These are phyloP conservation scores for Lasioglossum villosulum DNA, from an alignment of 2,888 invertebrate genomes.

Conservation along the genomic window DNA sequence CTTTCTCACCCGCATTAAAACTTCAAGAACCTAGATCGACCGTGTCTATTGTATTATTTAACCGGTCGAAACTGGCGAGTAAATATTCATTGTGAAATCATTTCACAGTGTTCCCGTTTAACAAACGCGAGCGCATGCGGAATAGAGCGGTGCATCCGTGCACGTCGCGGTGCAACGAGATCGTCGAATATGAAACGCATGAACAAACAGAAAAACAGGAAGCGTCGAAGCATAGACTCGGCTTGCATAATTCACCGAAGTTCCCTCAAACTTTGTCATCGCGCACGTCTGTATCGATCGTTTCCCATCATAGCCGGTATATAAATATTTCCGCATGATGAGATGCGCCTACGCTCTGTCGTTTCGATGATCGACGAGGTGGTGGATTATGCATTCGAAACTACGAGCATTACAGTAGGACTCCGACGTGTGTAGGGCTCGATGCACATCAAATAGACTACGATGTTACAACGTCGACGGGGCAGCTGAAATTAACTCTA, in stretches of 20 bases:
- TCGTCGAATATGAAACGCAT: neutral
- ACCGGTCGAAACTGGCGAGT: neutral
- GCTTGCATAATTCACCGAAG: constrained; percentile 45
- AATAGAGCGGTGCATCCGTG: neutral
- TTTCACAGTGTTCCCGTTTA: neutral
- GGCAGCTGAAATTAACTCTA: neutral
- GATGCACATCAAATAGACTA: constrained; percentile 22
- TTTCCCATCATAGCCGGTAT: constrained; percentile 14
- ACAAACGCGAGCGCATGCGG: neutral
- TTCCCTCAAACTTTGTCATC: constrained; percentile 53
- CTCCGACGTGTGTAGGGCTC: neutral
- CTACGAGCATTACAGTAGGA: constrained; percentile 22
- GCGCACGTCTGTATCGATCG: constrained; percentile 45
- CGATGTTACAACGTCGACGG: constrained; percentile 5
- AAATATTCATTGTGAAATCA: neutral
- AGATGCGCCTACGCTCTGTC: constrained; percentile 39
- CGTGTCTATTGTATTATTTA: neutral
- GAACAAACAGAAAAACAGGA: constrained; percentile 34
- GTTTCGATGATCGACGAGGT: constrained; percentile 47
- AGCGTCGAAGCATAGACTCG: constrained; percentile 6
- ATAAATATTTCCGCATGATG: constrained; percentile 57
- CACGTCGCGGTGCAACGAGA: neutral
- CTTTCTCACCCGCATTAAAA: neutral
- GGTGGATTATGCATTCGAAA: constrained; percentile 43
- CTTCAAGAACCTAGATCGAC: neutral